phyloP scores from a whole-genome alignment of 2,888 invertebrate genomes.

The Tanypteryx hageni region DNA sequence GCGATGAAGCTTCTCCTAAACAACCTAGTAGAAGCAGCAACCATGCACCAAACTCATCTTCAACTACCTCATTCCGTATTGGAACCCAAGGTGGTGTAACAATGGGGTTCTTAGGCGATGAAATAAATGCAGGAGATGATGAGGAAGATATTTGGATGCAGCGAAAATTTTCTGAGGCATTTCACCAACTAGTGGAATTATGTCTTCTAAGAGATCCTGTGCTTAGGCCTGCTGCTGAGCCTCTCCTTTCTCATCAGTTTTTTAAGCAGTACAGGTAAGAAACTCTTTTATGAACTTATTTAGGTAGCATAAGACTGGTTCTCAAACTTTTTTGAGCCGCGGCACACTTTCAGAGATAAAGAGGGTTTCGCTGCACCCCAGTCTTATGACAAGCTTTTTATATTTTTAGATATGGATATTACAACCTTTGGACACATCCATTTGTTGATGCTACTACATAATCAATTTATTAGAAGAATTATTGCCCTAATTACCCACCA shows the following conservation, averaged over 20 bases:
- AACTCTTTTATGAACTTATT: too few relatives aligned
- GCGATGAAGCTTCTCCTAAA: constrained; percentile 65
- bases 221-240: constrained; percentile 83
- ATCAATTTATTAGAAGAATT: too few relatives aligned
- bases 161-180: constrained; percentile 84
- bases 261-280: constrained; percentile 84
- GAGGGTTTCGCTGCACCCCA: too few relatives aligned
- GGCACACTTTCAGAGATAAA: too few relatives aligned
- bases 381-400: too few relatives aligned
- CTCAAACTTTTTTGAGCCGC: too few relatives aligned
- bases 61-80: constrained; percentile 47
- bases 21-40: constrained; percentile 7
- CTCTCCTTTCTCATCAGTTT: constrained; percentile 85
- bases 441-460: too few relatives aligned
- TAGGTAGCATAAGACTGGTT: too few relatives aligned
- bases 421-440: too few relatives aligned
- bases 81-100: not conserved
- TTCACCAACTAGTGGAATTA: constrained; percentile 87
- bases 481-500: too few relatives aligned
- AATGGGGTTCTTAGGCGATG: not conserved
- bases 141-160: constrained; percentile 70
- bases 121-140: constrained; percentile 55
- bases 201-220: constrained; percentile 84
- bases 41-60: constrained; percentile 38
- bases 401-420: too few relatives aligned